Percentiles rank a stretch among this genome's conserved stretches.
Conservation (phyloP, 2,113 vertebrate species). For the Anseranas semipalmata region DNA sequence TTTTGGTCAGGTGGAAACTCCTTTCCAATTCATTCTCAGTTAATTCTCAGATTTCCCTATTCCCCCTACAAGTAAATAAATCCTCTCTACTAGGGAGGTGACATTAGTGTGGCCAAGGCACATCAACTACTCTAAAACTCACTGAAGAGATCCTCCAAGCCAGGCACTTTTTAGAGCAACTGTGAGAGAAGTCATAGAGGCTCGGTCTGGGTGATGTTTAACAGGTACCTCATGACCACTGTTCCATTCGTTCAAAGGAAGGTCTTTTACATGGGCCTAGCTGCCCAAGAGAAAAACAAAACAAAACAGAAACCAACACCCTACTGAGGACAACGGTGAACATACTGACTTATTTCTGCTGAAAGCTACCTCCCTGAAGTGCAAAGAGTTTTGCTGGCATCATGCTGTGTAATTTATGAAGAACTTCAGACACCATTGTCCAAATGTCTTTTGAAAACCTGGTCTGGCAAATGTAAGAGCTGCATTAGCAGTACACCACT, state of each 20-base stretch:
- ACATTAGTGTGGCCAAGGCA: not conserved
- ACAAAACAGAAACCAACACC: not conserved
- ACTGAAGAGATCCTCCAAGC: not conserved
- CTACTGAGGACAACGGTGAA: not conserved
- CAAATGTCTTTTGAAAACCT: slow-evolving; percentile 11
- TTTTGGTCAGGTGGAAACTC: not conserved
- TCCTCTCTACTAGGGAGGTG: not conserved
- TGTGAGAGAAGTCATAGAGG: not conserved
- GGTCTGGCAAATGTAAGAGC: not conserved
- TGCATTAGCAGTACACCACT: not conserved
- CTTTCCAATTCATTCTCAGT: not conserved
- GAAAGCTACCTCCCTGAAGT: not conserved
- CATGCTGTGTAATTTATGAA: not conserved
- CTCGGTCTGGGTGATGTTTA: not conserved
- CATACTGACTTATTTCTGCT: not conserved
- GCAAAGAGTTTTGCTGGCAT: not conserved
- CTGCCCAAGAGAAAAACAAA: not conserved
- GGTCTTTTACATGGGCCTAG: not conserved
- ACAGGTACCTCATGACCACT: not conserved
- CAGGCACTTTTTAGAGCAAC: not conserved
- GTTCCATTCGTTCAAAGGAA: not conserved
- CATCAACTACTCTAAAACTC: not conserved
- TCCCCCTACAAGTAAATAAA: not conserved
- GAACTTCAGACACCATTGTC: not conserved
- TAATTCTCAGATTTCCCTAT: not conserved